Evolutionary conservation across 1,140 invertebrate genomes (phyloP).

Genomic region (Tribolium madens): DNA sequence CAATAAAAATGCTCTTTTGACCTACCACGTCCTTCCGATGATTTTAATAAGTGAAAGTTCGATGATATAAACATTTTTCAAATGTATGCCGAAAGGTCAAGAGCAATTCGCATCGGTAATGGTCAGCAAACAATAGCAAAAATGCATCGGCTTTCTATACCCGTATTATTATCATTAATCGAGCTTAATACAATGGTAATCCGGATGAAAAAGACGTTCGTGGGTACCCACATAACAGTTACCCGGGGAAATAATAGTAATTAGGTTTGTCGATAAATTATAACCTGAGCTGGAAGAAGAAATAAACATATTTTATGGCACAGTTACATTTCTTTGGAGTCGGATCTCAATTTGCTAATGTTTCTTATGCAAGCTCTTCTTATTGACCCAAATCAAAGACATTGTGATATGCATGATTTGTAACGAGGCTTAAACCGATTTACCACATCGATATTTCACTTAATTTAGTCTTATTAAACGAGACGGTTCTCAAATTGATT

Average conservation of each 20-base stretch:
- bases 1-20: background rate
- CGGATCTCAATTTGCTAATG: no score
- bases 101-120: background rate
- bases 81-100: background rate
- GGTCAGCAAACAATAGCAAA: background rate
- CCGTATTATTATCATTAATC: background rate
- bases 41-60: background rate
- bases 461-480: no score
- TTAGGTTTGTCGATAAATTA: background rate
- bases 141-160: background rate
- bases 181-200: background rate
- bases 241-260: background rate
- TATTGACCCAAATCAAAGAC: no score
- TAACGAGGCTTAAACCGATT: no score
- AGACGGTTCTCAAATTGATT: no score
- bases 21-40: background rate
- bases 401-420: no score
- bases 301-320: background rate
- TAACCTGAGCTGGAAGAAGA: background rate
- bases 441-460: no score
- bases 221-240: background rate
- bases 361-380: no score
- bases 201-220: background rate
- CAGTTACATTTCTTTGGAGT: background rate
- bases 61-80: background rate